Evolutionary conservation across 2,113 vertebrate species (phyloP).

Genomic region (Martes martes): DNA sequence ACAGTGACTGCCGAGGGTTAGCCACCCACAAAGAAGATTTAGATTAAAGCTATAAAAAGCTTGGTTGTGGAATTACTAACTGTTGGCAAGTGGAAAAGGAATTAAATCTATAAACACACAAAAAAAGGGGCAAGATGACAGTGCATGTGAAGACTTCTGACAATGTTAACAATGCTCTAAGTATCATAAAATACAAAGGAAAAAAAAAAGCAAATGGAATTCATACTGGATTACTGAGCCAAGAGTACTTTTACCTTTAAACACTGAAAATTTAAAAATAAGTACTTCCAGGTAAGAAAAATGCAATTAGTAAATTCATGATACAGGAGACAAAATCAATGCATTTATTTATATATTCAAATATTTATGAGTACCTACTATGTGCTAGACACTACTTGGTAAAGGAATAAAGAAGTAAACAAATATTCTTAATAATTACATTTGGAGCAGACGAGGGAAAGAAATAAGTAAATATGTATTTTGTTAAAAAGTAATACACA

Average conservation of each 20-base stretch:
- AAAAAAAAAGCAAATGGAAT: accelerated
- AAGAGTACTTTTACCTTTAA: neutral
- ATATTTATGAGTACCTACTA: neutral
- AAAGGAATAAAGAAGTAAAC: neutral
- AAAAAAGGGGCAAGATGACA: neutral
- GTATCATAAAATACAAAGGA: neutral
- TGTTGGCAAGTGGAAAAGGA: constrained; percentile 26
- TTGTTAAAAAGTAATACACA: neutral
- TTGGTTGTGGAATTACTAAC: constrained; percentile 30
- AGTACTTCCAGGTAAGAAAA: neutral
- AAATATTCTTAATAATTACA: neutral
- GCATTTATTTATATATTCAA: neutral
- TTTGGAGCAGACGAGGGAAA: neutral
- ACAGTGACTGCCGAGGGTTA: constrained; percentile 66
- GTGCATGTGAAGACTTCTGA: neutral
- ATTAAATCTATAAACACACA: constrained; percentile 47
- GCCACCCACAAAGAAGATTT: constrained; percentile 59
- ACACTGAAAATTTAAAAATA: neutral
- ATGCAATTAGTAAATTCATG: neutral
- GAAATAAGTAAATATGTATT: neutral
- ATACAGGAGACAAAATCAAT: neutral
- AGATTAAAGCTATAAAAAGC: constrained; percentile 61
- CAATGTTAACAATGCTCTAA: neutral
- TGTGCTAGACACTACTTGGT: neutral
- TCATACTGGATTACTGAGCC: neutral